Base-by-base conservation (phyloP, 2,113 vertebrate genomes). In the Hirundichthys speculiger region DNA sequence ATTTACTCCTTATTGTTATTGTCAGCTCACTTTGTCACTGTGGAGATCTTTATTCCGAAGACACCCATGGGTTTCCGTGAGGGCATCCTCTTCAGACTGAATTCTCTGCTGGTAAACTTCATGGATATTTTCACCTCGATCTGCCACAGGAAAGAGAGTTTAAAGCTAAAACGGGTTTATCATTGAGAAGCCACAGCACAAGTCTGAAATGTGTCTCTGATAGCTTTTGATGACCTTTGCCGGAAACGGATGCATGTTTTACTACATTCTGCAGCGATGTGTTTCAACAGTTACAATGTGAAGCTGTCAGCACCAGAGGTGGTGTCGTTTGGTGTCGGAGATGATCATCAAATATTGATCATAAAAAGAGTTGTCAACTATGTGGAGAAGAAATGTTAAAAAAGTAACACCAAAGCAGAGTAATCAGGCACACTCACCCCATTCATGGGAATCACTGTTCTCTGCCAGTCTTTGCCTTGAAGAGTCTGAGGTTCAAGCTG, bases 391-490 rank as follows among this genome's bases (percentile, higher is more conserved):
- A 77, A 77, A 25, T 9, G 34, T 2, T 38, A 10, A 22, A 42
- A 18, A 22, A 8, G 12, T 6, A 13, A 13, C 13, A 47, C 1
- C 10, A 47, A 13, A 21, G 21, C 1, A 24, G 3, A 48, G 11
- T 18, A 15, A 38, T 13, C 2, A 0, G 19, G 57, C 30, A 5
- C 14, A 92, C 96, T 83, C 89, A 99, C 98, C 84, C 96, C 97
- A 0, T 96, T 98, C 98, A 99, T 99, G 2, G 93, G 91, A 69
- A 99, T 96, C 72, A 98, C 94, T 0, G 95, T 96, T 54, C 96
- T 94, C 52, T 99, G 98, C 98, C 98, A 99, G 20, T 99, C 98
- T 89, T 97, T 97, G 65, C 96, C 96, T 79, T 97, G 95, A 64
- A 98, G 89, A 0, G 69, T 79, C 82, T 98, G 96, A 0, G 94